Evolutionary conservation across 2,797 vertebrate genomes (phyloP), one percentile per base, ranked within the genome.

Genomic region (Macroramphosus scolopax): DNA sequence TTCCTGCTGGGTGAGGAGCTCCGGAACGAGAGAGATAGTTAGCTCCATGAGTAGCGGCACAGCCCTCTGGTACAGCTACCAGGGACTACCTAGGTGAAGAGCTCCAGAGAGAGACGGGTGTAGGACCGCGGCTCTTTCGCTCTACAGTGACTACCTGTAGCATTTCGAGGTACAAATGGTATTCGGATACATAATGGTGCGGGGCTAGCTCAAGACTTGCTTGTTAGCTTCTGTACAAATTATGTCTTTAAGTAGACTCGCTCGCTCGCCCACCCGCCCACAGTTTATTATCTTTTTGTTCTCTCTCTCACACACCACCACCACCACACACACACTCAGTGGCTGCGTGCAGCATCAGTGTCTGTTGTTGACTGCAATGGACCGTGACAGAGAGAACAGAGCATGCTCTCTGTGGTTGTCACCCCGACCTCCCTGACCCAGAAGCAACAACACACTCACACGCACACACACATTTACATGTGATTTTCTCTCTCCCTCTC

Each of bases 331-430:
- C 55, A 54, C 53, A 66, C 63, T 68, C 45, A 44, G 13, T 48
- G 54, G 42, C 43, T 75, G 58, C 33, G 35, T 74, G 64, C 67
- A 44, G 65, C 46, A 28, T 40, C 57, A 40, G 46, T 70, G 65
- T 49, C 35, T 63, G 70, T 70, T 80, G 63, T 71, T 82, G 71
- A 79, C 61, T 40, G 74, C 74, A 79, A 31, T 66, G 63, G 68
- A 80, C 64, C 73, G 65, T 84, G 77, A 80, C 63, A 41, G 59
- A 69, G 51, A 63, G 66, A 82, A 79, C 65, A 78, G 75, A 75
- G 74, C 59, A 61, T 43, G 63, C 63, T 75, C 79, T 68, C 66
- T 69, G 47, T 50, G 65, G 63, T 75, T 66, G 78, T 82, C 68
- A 62, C 63, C 47, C 65, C 59, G 62, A 61, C 63, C 68, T 77